A percentile compares a stretch with the other conserved stretches of the same genome.
Evolutionary conservation across 1,140 invertebrate species (phyloP).

Genomic region (Pseudomyrmex sp.): DNA sequence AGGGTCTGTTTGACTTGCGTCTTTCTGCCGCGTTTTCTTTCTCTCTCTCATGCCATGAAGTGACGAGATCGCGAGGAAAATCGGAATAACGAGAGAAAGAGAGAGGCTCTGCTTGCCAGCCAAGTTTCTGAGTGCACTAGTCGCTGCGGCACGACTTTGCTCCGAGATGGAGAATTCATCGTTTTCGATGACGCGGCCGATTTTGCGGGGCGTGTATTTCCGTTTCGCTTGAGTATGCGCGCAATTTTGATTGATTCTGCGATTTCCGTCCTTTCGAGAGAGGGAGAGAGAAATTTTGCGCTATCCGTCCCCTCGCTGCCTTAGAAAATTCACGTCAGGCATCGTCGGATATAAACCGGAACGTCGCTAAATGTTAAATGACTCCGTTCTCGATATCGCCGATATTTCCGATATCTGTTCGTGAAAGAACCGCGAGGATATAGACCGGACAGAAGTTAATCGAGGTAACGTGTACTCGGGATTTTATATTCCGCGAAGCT

Average conservation of each 20-base stretch:
- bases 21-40: constrained; percentile 39
- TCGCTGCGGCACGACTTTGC: constrained; percentile 58
- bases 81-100: constrained; percentile 15
- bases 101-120: constrained; percentile 33
- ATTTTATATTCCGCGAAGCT: constrained; percentile 23
- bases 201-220: constrained; percentile 22
- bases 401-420: constrained; percentile 25
- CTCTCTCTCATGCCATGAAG: constrained; percentile 19
- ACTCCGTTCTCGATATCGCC: constrained; percentile 1
- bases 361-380: constrained; percentile 24
- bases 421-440: background rate
- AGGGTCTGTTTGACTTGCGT: constrained; percentile 76
- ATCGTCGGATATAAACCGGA: constrained; percentile 4
- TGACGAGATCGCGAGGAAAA: constrained; percentile 10
- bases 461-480: constrained; percentile 4
- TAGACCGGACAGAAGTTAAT: constrained; percentile 28
- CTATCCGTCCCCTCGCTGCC: too few relatives aligned
- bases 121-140: constrained; percentile 67
- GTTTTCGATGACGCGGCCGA: constrained; percentile 43
- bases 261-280: background rate
- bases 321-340: background rate
- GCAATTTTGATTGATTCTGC: background rate
- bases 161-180: constrained; percentile 61
- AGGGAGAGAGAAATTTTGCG: too few relatives aligned
- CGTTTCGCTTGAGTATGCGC: background rate